A percentile compares a stretch with the other conserved stretches of the same genome.
phyloP scores from a whole-genome alignment of 2,113 vertebrate species.

The Syngnathus typhle region DNA sequence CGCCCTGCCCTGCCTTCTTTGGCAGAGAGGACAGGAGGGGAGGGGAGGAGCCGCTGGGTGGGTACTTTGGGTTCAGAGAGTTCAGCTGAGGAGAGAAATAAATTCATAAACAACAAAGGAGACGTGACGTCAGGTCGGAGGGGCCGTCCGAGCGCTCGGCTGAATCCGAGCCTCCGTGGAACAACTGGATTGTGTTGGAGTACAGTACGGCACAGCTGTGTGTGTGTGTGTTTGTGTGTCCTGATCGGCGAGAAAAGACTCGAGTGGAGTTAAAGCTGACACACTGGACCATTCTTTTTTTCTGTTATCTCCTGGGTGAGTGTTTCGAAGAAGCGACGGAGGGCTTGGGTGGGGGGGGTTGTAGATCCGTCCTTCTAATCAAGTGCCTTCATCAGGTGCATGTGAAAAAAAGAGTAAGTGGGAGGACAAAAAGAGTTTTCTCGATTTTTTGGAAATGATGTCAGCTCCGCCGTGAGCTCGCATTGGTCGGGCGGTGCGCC shows the following conservation, averaged over 20 bases:
- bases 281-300: constrained; percentile 40
- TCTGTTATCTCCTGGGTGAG: constrained; percentile 43
- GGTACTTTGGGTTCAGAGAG: constrained; percentile 63
- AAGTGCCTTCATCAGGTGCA: constrained; percentile 6
- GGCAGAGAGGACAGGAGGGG: constrained; percentile 55
- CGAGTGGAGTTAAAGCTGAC: constrained; percentile 47
- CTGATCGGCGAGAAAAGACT: constrained; percentile 47
- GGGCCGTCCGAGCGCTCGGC: constrained; percentile 69
- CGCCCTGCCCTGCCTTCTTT: constrained; percentile 52
- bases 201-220: constrained; percentile 39
- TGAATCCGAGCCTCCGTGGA: constrained; percentile 56
- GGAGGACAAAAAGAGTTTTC: constrained; percentile 2
- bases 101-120: constrained; percentile 77
- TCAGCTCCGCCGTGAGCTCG: constrained; percentile 9
- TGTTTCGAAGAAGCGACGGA: constrained; percentile 30
- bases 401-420: neutral
- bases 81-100: constrained; percentile 73
- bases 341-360: constrained; percentile 15
- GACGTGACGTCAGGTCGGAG: constrained; percentile 68
- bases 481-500: constrained; percentile 50
- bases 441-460: constrained; percentile 40
- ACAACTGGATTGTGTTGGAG: constrained; percentile 48
- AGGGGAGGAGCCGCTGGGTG: constrained; percentile 22
- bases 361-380: neutral
- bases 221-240: constrained; percentile 27